Percentiles rank a stretch among this genome's conserved stretches.
Evolutionary conservation across 2,113 vertebrate species (phyloP).

Genomic region (Esox niger): DNA sequence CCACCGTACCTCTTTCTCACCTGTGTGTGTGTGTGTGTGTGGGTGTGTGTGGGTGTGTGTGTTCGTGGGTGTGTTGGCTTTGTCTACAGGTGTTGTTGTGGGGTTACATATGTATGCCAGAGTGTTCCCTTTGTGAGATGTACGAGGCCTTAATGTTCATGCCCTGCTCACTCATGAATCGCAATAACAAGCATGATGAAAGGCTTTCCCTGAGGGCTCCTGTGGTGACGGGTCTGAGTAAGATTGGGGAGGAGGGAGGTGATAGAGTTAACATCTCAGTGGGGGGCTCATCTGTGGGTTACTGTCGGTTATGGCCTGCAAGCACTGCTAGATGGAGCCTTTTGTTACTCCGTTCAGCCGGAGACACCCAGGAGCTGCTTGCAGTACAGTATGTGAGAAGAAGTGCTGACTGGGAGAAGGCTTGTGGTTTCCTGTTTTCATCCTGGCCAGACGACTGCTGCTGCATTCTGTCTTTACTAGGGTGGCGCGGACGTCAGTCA

Average conservation of each 20-base stretch:
- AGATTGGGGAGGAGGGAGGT: constrained; percentile 18
- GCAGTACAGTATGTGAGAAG: constrained; percentile 18
- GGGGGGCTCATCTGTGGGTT: constrained; percentile 50
- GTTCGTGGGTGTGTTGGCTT: constrained; percentile 29
- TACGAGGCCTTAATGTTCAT: constrained; percentile 47
- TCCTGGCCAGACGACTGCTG: constrained; percentile 23
- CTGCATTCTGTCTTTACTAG: constrained; percentile 3
- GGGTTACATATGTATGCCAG: constrained; percentile 42
- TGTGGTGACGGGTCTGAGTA: constrained; percentile 36
- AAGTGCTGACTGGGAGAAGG: constrained; percentile 51
- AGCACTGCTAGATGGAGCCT: constrained; percentile 47
- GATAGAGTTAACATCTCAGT: constrained; percentile 40
- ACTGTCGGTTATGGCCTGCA: constrained; percentile 50
- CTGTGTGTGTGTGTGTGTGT: constrained; percentile 26
- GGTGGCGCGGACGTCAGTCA: constrained; percentile 6
- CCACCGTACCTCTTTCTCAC: constrained; percentile 23
- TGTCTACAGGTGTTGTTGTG: constrained; percentile 30
- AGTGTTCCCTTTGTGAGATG: constrained; percentile 43
- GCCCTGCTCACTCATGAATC: constrained; percentile 47
- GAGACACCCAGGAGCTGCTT: constrained; percentile 28
- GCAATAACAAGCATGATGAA: constrained; percentile 54
- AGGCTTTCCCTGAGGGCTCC: constrained; percentile 29
- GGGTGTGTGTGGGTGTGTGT: too few species aligned
- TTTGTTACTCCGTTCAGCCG: constrained; percentile 26
- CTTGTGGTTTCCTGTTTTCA: constrained; percentile 60